Evolutionary conservation across 2,888 invertebrate species (phyloP).

Genomic region (Eupithecia insigniata): DNA sequence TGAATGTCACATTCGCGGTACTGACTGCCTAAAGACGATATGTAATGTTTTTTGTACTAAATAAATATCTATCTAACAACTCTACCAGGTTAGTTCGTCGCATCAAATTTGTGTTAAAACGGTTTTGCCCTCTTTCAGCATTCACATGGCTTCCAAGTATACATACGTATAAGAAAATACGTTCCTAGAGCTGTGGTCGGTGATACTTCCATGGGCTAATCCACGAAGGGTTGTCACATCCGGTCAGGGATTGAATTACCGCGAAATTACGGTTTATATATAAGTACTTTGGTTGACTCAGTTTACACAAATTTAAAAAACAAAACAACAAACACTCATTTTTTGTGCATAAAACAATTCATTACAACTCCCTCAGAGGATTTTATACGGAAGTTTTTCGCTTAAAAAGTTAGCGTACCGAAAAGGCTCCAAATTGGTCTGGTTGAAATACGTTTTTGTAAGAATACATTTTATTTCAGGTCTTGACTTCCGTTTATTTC

Average conservation of each 20-base stretch:
- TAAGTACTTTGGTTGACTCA: not conserved
- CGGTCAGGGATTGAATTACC: conserved; percentile 4
- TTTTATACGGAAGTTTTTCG: conserved; percentile 35
- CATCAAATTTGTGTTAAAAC: conserved; percentile 55
- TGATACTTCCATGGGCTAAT: conserved; percentile 38
- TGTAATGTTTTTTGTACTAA: no score
- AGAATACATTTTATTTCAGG: conserved; percentile 41
- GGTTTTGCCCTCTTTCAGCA: conserved; percentile 55
- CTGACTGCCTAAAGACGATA: no score
- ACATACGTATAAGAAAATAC: conserved; percentile 13
- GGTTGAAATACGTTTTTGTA: conserved; percentile 42
- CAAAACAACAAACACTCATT: conserved; percentile 12
- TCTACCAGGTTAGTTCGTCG: conserved; percentile 6
- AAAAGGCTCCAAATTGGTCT: conserved; percentile 41
- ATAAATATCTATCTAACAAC: no score
- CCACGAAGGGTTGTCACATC: conserved; percentile 20
- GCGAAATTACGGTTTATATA: not conserved
- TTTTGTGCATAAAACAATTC: conserved; percentile 40
- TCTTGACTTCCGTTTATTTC: conserved; percentile 35
- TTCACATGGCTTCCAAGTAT: conserved; percentile 51
- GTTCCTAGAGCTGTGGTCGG: conserved; percentile 40
- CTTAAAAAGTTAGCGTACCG: conserved; percentile 41
- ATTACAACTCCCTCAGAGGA: conserved; percentile 34
- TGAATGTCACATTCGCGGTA: no score
- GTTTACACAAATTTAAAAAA: conserved; percentile 1